Evolutionary conservation across 2,888 invertebrate species (phyloP).

Genomic region (Parthenolecanium corni): DNA sequence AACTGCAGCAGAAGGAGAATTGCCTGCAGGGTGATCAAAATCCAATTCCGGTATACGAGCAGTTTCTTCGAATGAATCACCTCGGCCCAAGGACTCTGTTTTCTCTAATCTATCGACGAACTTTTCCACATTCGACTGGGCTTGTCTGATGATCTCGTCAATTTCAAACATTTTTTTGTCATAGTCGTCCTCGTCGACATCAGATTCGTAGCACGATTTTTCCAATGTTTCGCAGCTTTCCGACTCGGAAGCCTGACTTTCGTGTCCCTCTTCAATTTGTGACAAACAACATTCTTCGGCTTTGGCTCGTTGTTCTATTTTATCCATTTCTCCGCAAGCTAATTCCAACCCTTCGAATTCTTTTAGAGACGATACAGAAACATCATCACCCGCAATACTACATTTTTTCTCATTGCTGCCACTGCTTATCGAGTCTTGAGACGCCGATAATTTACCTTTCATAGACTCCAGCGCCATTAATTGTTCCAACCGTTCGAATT

Average conservation of each 20-base stretch:
- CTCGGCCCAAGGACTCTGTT: constrained; percentile 44
- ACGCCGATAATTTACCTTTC: constrained; percentile 54
- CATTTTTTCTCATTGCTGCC: constrained; percentile 38
- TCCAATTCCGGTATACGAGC: constrained; percentile 46
- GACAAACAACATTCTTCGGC: constrained; percentile 53
- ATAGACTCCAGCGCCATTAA: constrained; percentile 67
- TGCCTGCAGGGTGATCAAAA: constrained; percentile 39
- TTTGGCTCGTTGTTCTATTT: constrained; percentile 68
- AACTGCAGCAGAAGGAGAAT: background rate
- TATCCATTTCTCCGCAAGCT: constrained; percentile 71
- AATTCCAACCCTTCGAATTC: constrained; percentile 87
- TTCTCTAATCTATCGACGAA: constrained; percentile 43
- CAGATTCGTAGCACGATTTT: constrained; percentile 6
- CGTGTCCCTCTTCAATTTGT: constrained; percentile 46
- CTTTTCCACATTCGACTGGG: constrained; percentile 53
- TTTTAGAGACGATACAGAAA: constrained; percentile 73
- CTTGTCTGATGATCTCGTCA: constrained; percentile 55
- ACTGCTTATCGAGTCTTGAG: constrained; percentile 79
- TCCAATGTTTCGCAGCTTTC: constrained; percentile 48
- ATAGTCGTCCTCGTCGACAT: constrained; percentile 34
- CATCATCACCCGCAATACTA: constrained; percentile 51
- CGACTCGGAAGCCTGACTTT: constrained; percentile 46
- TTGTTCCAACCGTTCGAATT: constrained; percentile 83
- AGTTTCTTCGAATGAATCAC: constrained; percentile 45
- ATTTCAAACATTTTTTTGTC: constrained; percentile 56